A percentile compares a stretch with the other conserved stretches of the same genome.
These are phyloP conservation scores for Blastobasis adustella DNA, from an alignment of 2,888 invertebrate genomes.

Conservation along the genomic window DNA sequence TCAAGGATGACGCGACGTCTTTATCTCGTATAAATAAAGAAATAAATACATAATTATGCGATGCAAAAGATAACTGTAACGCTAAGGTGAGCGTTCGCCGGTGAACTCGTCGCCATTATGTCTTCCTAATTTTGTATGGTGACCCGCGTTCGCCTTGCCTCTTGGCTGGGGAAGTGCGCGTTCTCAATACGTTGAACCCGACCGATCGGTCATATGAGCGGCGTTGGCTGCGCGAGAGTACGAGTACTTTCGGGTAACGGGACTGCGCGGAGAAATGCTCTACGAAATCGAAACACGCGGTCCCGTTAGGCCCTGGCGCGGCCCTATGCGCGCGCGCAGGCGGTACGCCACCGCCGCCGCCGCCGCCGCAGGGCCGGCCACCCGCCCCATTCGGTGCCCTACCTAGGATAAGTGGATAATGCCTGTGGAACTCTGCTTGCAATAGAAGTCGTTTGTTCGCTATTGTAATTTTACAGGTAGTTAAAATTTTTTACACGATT, in stretches of 20 bases:
- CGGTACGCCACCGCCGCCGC: background rate
- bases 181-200: constrained; percentile 65
- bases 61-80: constrained; percentile 20
- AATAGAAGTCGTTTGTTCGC: no score
- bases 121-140: constrained; percentile 36
- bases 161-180: constrained; percentile 36
- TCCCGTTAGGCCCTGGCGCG: constrained; percentile 63
- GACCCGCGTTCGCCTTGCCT: constrained; percentile 43
- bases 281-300: constrained; percentile 75
- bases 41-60: constrained; percentile 8
- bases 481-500: no score
- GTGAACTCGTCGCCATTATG: constrained; percentile 24
- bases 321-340: constrained; percentile 23
- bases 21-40: no score
- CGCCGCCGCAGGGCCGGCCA: constrained; percentile 3
- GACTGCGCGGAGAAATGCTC: constrained; percentile 70
- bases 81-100: constrained; percentile 25
- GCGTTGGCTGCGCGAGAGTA: constrained; percentile 37
- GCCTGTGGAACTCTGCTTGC: no score
- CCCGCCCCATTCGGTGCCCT: constrained; percentile 14
- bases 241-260: constrained; percentile 74
- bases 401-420: no score
- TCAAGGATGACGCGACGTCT: no score
- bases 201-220: constrained; percentile 47
- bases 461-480: no score